Conservation (phyloP, 2,888 invertebrate species). For the Scaptomyza polygonia region DNA sequence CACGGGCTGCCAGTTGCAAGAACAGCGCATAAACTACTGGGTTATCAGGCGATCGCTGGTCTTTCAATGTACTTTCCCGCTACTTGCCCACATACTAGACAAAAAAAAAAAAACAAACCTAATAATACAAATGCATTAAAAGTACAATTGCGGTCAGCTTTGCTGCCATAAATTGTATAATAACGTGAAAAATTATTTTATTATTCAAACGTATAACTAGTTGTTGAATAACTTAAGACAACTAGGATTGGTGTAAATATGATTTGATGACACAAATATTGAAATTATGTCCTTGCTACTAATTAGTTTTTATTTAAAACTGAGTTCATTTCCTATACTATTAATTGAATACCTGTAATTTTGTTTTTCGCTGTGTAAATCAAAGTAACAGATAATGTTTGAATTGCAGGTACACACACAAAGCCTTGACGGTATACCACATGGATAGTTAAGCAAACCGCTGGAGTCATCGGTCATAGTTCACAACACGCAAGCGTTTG, state of each 20-base stretch:
- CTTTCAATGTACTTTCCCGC: background rate
- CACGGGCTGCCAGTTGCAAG: slow-evolving; percentile 30
- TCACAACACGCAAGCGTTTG: slow-evolving; percentile 42
- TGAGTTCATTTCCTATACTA: too few relatives aligned
- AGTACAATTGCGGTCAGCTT: too few relatives aligned
- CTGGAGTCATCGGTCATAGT: slow-evolving; percentile 60
- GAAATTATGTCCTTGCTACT: too few relatives aligned
- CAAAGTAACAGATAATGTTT: slow-evolving; percentile 45
- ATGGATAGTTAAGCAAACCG: background rate
- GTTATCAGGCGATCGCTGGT: slow-evolving; percentile 24
- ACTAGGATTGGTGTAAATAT: too few relatives aligned
- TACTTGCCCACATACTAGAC: background rate
- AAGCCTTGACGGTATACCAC: background rate
- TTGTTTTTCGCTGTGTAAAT: slow-evolving; percentile 41
- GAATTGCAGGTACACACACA: slow-evolving; percentile 40
- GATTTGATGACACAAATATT: too few relatives aligned
- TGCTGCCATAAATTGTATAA: too few relatives aligned
- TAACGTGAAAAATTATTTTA: background rate
- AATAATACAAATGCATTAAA: background rate
- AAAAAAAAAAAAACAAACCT: background rate
- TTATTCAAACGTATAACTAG: too few relatives aligned
- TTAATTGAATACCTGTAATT: background rate
- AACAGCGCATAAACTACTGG: background rate
- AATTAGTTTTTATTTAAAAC: background rate
- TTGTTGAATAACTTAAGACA: too few relatives aligned